phyloP scores from a whole-genome alignment of 1,140 invertebrate species.

The Meloidogyne floridensis region DNA sequence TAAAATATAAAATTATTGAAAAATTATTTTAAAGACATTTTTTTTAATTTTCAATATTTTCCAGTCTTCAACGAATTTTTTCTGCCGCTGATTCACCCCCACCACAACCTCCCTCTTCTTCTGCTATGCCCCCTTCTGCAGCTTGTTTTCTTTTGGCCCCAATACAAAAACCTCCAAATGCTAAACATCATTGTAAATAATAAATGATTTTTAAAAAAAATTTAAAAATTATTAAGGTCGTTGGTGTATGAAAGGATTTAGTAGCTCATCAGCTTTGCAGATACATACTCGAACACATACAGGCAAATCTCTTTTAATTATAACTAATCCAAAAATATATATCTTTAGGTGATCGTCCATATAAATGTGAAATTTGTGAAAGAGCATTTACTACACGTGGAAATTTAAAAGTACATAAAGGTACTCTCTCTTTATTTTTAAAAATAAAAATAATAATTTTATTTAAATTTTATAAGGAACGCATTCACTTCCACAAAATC shows the following conservation, averaged over 20 bases:
- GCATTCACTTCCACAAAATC: slow-evolving; percentile 48
- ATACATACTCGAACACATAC: slow-evolving; percentile 98
- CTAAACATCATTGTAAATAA: slow-evolving; percentile 30
- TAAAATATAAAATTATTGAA: neutral
- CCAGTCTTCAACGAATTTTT: slow-evolving; percentile 24
- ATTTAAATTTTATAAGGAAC: slow-evolving; percentile 34
- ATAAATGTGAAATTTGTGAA: slow-evolving; percentile 88
- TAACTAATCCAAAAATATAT: neutral
- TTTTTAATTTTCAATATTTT: neutral
- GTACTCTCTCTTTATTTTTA: slow-evolving; percentile 29
- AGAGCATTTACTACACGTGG: slow-evolving; percentile 95
- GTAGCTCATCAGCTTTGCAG: slow-evolving; percentile 87
- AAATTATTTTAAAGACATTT: neutral
- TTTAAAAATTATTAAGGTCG: slow-evolving; percentile 85
- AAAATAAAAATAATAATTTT: neutral
- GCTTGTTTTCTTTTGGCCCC: slow-evolving; percentile 32
- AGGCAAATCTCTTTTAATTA: slow-evolving; percentile 65
- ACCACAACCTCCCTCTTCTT: slow-evolving; percentile 15
- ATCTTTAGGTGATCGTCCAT: slow-evolving; percentile 81
- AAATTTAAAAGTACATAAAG: slow-evolving; percentile 83
- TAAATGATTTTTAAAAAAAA: neutral
- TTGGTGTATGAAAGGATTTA: slow-evolving; percentile 96
- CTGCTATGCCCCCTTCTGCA: neutral
- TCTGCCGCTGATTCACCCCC: slow-evolving; percentile 31
- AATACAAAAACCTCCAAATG: slow-evolving; percentile 53